Conservation (phyloP, 1,140 invertebrate genomes). For the Melanaphis sacchari region DNA sequence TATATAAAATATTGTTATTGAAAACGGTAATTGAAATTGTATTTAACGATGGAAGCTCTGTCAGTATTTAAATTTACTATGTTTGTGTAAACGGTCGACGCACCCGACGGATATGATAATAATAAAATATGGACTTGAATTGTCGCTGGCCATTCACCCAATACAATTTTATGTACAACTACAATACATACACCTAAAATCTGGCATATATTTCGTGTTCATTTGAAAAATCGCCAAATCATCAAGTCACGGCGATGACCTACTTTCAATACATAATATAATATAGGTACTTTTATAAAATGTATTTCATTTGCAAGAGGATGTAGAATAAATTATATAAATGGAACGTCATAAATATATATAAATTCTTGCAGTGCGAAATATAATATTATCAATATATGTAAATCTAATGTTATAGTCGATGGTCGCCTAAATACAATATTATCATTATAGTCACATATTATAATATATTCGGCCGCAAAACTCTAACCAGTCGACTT, state of each 20-base stretch:
- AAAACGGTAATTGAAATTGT: neutral
- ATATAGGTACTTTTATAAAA: neutral
- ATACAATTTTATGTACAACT: neutral
- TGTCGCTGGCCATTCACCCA: neutral
- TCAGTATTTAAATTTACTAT: neutral
- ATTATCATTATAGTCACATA: neutral
- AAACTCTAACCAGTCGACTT: neutral
- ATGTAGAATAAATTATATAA: conserved; percentile 23
- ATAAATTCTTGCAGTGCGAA: neutral
- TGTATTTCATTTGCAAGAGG: conserved; percentile 7
- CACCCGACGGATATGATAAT: neutral
- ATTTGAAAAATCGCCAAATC: conserved; percentile 3
- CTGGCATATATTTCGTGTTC: conserved; percentile 14
- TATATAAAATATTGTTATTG: conserved; percentile 1
- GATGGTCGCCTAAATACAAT: neutral
- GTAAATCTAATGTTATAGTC: neutral
- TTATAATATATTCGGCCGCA: neutral
- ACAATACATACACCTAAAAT: neutral
- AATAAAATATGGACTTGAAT: conserved; percentile 3
- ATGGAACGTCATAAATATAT: conserved; percentile 7
- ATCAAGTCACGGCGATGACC: neutral
- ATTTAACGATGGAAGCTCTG: neutral
- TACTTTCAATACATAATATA: neutral
- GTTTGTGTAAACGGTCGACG: neutral
- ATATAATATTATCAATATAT: neutral